Evolutionary conservation across 2,797 vertebrate species (phyloP), one percentile per base, ranked within the genome.

Genomic region (Gambusia yucatana): DNA sequence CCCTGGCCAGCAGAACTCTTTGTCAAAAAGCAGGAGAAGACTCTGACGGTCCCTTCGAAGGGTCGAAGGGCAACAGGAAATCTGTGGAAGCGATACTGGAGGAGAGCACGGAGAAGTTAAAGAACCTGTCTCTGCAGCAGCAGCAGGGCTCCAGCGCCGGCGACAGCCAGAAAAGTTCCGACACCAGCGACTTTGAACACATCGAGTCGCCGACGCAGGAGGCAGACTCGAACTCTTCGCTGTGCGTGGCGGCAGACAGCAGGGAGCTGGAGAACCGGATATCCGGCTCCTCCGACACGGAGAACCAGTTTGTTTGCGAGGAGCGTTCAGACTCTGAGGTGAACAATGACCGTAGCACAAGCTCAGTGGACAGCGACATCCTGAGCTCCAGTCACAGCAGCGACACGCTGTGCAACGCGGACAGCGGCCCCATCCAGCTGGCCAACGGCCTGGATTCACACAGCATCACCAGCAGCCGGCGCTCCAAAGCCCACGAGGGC

Each of bases 361-460:
- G 98, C 90, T 99, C 98, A 0, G 98, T 99, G 94, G 98, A 99
- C 96, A 99, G 98, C 7, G 98, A 99, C 80, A 99, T 99, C 90
- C 96, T 99, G 80, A 99, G 98, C 95, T 99, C 98, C 81, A 99
- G 98, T 91, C 98, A 99, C 83, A 99, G 98, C 90, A 99, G 98
- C 44, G 98, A 99, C 89, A 99, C 98, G 0, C 90, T 99, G 86
- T 99, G 98, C 92, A 99, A 99, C 0, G 98, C 98, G 1, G 98
- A 99, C 92, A 97, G 91, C 28, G 94, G 97, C 17, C 96, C 97
- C 0, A 95, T 98, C 55, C 97, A 98, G 72, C 93, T 99, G 93
- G 97, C 98, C 43, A 99, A 99, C 0, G 98, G 98, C 84, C 96
- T 99, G 39, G 98, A 99, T 86, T 98, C 98, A 0, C 98, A 99